Evolutionary conservation across 1,140 invertebrate species (phyloP).

Genomic region (Drosophila kurseongensis): DNA sequence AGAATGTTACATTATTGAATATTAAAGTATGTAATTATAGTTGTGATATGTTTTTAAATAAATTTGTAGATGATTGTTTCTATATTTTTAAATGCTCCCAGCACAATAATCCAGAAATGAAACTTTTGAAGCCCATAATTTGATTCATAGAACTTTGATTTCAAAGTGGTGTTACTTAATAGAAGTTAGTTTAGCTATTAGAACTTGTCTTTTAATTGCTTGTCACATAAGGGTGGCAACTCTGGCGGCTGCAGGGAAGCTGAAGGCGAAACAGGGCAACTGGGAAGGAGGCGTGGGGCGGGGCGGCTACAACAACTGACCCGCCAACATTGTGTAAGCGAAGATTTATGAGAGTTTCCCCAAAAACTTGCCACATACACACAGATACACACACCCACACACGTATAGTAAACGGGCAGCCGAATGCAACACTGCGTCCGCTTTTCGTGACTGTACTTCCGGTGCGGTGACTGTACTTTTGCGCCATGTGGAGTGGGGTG

Average conservation of each 20-base stretch:
- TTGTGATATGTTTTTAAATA: no score
- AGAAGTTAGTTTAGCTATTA: neutral
- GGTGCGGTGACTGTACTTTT: constrained; percentile 69
- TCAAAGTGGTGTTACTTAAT: no score
- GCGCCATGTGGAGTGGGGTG: constrained; percentile 18
- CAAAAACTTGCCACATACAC: constrained; percentile 55
- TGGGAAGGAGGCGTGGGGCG: constrained; percentile 3
- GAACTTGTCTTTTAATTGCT: neutral
- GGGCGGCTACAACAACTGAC: constrained; percentile 54
- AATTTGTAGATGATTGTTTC: no score
- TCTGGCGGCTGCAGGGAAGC: constrained; percentile 15
- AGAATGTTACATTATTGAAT: no score
- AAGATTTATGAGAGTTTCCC: constrained; percentile 81
- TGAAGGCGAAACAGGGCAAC: neutral
- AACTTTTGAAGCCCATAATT: no score
- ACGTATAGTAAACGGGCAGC: neutral
- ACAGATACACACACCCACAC: neutral
- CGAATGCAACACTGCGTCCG: constrained; percentile 36
- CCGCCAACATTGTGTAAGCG: constrained; percentile 81
- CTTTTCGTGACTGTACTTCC: constrained; percentile 73
- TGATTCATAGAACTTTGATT: no score
- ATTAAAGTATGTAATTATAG: no score
- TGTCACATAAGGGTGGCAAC: neutral
- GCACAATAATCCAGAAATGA: no score
- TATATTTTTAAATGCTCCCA: no score